These are phyloP conservation scores for Rhagoletis pomonella DNA, from an alignment of 1,140 invertebrate genomes.

Conservation along the genomic window DNA sequence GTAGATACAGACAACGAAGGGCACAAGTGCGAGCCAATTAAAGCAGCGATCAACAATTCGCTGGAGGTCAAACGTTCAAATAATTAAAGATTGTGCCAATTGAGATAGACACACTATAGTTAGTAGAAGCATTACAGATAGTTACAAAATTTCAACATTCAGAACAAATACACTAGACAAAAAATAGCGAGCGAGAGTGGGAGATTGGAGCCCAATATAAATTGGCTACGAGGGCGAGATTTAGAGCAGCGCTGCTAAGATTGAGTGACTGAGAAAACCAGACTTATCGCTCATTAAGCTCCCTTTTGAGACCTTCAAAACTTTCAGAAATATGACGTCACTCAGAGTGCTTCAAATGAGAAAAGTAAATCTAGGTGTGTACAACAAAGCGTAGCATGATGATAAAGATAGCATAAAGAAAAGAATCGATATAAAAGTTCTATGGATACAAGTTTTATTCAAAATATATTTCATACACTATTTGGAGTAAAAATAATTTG, in stretches of 20 bases:
- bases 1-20: not conserved
- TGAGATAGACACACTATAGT: not conserved
- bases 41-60: conserved; percentile 1
- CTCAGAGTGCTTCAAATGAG: not conserved
- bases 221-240: not conserved
- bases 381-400: not conserved
- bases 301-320: not conserved
- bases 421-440: not conserved
- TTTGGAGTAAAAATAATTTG: not conserved
- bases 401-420: not conserved
- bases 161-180: not conserved
- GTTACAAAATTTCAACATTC: conserved; percentile 18
- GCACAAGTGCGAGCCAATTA: conserved; percentile 2
- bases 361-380: conserved; percentile 27
- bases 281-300: not conserved
- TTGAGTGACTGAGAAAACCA: conserved; percentile 16
- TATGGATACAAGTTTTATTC: not conserved
- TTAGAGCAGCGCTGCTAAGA: not conserved
- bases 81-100: conserved; percentile 50
- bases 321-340: not conserved
- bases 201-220: not conserved
- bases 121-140: not conserved
- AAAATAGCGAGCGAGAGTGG: not conserved
- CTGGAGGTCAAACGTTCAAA: conserved; percentile 50
- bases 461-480: not conserved